A percentile compares a stretch with the other conserved stretches of the same genome.
Conservation (phyloP, 1,140 invertebrate genomes). For the Apis dorsata region DNA sequence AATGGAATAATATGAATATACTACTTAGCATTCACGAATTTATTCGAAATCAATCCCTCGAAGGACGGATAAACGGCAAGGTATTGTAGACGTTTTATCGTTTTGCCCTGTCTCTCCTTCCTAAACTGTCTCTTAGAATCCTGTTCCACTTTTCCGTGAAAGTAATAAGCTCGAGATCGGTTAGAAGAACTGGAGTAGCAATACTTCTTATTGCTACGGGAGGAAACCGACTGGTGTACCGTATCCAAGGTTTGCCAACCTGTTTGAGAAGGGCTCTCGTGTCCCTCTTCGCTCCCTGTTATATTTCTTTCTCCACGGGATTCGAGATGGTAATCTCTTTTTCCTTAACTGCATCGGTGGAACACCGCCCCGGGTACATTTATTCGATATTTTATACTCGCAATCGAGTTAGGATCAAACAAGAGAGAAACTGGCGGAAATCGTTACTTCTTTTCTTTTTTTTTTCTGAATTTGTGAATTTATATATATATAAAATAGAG, state of each 20-base stretch:
- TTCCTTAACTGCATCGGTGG: slow-evolving; percentile 44
- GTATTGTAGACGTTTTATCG: slow-evolving; percentile 31
- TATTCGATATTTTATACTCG: slow-evolving; percentile 51
- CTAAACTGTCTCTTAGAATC: slow-evolving; percentile 40
- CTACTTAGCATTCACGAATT: slow-evolving; percentile 36
- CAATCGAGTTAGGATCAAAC: slow-evolving; percentile 41
- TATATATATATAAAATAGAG: too few species aligned
- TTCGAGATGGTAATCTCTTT: slow-evolving; percentile 54
- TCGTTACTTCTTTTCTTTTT: background rate
- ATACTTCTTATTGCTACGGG: slow-evolving; percentile 67
- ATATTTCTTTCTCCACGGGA: slow-evolving; percentile 17
- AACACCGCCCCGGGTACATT: slow-evolving; percentile 25
- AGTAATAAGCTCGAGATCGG: slow-evolving; percentile 67
- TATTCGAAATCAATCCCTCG: background rate
- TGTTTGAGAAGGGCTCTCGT: slow-evolving; percentile 47
- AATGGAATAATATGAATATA: too few species aligned
- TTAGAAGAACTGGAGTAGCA: slow-evolving; percentile 65
- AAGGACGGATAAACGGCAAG: background rate
- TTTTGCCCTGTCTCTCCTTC: slow-evolving; percentile 12
- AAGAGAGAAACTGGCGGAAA: background rate
- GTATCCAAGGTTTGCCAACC: slow-evolving; percentile 52
- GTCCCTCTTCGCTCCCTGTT: slow-evolving; percentile 1
- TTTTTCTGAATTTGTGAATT: too few species aligned
- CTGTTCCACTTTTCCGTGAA: slow-evolving; percentile 39
- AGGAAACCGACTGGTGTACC: slow-evolving; percentile 38